Evolutionary conservation across 2,797 vertebrate species (phyloP), one percentile per base, ranked within the genome.

Genomic region (Dicrostonyx torquatus): DNA sequence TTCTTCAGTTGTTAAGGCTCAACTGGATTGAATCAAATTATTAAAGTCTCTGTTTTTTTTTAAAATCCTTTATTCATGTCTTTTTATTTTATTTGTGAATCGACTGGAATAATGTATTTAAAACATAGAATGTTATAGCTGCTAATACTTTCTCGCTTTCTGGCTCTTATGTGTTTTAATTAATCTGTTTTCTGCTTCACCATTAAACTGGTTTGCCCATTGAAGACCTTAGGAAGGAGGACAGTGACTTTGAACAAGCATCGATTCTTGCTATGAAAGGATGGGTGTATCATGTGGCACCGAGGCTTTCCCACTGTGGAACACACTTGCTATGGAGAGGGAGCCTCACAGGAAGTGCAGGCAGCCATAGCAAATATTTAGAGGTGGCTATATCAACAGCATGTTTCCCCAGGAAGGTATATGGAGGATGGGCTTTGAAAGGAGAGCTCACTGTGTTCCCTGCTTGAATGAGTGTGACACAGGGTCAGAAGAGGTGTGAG

Each of bases 191-290:
- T 96, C 82, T 89, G 95, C 50, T 97, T 79, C 94, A 97, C 97
- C 89, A 89, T 64, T 72, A 70, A 90, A 95, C 8, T 60, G 77
- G 40, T 90, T 89, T 93, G 45, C 85, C 34, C 14, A 45, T 76
- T 95, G 87, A 6, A 40, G 34, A 45, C 93, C 88, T 97, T 96
- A 93, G 95, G 85, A 96, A 92, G 95, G 95, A 95, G 94, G 90
- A 89, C 70, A 48, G 64, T 90, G 94, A 91, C 93, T 96, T 43
- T 82, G 97, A 98, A 96, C 95, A 97, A 98, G 98, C 98, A 97
- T 96, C 97, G 96, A 97, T 73, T 83, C 78, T 96, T 93, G 91
- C 94, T 93, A 79, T 75, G 73, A 58, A 78, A 96, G 77, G 91
- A 76, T 18, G 80, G 76, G 73, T 55, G 18, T 11, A 1, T 7